These are phyloP conservation scores for Scaptomyza cyrtandrae DNA, from an alignment of 2,888 invertebrate species.

Conservation along the genomic window DNA sequence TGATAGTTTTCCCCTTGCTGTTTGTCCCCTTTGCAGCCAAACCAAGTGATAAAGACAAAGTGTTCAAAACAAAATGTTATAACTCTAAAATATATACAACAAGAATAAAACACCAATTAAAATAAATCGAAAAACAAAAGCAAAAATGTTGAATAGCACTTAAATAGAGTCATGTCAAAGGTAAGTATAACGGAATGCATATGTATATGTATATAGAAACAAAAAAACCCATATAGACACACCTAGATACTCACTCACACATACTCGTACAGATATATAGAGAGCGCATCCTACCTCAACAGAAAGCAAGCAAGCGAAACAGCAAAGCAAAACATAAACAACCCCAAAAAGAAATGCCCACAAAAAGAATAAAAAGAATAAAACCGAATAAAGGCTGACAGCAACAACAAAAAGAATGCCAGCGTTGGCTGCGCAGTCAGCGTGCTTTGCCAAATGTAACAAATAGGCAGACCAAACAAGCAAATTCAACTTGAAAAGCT, in stretches of 20 bases:
- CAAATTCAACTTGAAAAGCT: conserved; percentile 63
- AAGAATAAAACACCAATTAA: conserved; percentile 35
- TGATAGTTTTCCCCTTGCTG: conserved; percentile 42
- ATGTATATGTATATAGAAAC: not conserved
- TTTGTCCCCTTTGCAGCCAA: conserved; percentile 60
- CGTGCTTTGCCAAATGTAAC: conserved; percentile 1
- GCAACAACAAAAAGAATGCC: not conserved
- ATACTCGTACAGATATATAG: not conserved
- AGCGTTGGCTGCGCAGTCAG: conserved; percentile 14
- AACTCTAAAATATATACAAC: conserved; percentile 52
- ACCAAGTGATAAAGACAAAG: conserved; percentile 77
- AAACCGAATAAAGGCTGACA: conserved; percentile 11
- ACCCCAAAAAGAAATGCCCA: conserved; percentile 65
- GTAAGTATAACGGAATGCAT: conserved; percentile 50
- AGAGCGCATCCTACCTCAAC: conserved; percentile 72
- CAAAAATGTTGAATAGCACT: conserved; percentile 35
- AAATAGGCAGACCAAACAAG: conserved; percentile 64
- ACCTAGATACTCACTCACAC: conserved; percentile 36
- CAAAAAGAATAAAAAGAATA: conserved; percentile 44
- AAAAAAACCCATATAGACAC: conserved; percentile 37
- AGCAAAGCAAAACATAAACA: conserved; percentile 74
- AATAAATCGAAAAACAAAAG: conserved; percentile 11
- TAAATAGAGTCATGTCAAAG: conserved; percentile 63
- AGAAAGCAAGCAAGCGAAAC: conserved; percentile 52
- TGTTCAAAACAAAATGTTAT: conserved; percentile 76